These are phyloP conservation scores for Verasper variegatus DNA, from an alignment of 2,113 vertebrate species.

Conservation along the genomic window DNA sequence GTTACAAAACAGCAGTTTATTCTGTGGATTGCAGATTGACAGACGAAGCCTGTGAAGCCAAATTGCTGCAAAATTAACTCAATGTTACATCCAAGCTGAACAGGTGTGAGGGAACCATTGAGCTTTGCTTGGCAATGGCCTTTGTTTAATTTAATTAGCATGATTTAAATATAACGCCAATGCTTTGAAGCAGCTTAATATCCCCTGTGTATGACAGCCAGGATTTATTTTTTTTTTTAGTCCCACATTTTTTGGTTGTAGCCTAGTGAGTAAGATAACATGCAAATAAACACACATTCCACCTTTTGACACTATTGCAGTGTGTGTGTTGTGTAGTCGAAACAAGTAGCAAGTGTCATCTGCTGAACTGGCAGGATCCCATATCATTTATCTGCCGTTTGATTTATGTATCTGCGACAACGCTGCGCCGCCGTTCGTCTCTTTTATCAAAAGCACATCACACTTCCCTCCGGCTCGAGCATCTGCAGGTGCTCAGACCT, in stretches of 20 bases:
- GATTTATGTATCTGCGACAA: slow-evolving; percentile 50
- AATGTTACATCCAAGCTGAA: slow-evolving; percentile 58
- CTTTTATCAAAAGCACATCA: slow-evolving; percentile 55
- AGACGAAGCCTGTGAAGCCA: slow-evolving; percentile 32
- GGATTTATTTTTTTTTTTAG: slow-evolving; percentile 8
- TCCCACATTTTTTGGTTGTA: slow-evolving; percentile 31
- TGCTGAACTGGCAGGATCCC: slow-evolving; percentile 59
- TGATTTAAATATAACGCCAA: slow-evolving; percentile 64
- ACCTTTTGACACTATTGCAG: slow-evolving; percentile 39
- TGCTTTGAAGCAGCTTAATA: slow-evolving; percentile 57
- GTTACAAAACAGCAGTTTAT: slow-evolving; percentile 6
- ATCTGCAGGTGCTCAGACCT: slow-evolving; percentile 40
- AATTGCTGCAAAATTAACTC: slow-evolving; percentile 44
- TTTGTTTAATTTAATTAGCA: slow-evolving; percentile 64
- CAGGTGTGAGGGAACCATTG: slow-evolving; percentile 64
- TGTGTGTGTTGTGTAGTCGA: slow-evolving; percentile 21
- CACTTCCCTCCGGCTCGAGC: slow-evolving; percentile 22
- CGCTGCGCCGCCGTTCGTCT: slow-evolving; percentile 38
- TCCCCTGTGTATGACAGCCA: slow-evolving; percentile 30
- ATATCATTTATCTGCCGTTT: slow-evolving; percentile 49
- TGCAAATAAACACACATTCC: slow-evolving; percentile 34
- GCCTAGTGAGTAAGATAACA: slow-evolving; percentile 19
- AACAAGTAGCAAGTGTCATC: slow-evolving; percentile 61
- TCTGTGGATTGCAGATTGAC: slow-evolving; percentile 33
- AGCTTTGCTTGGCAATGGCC: slow-evolving; percentile 57